Evolutionary conservation across 2,113 vertebrate species (phyloP).

Genomic region (Brachyhypopomus gauderio): DNA sequence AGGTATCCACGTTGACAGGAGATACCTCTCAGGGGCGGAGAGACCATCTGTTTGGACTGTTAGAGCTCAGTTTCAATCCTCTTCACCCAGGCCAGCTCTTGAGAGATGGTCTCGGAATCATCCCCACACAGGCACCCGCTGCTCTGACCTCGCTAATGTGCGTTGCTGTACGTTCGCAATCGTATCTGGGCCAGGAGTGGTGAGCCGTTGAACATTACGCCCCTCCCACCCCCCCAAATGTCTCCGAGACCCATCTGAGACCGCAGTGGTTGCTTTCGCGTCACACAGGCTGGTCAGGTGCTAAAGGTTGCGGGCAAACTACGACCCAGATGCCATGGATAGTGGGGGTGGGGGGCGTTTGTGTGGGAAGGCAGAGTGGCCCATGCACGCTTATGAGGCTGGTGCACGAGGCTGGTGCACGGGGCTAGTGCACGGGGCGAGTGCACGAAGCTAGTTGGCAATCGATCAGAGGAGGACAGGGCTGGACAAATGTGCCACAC

Average conservation of each 20-base stretch:
- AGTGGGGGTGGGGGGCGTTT: neutral
- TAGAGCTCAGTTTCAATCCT: conserved; percentile 10
- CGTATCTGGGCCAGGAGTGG: neutral
- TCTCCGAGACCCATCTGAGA: neutral
- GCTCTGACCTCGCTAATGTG: conserved; percentile 8
- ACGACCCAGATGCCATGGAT: conserved; percentile 30
- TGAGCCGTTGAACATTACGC: conserved; percentile 1
- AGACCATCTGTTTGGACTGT: conserved; percentile 2
- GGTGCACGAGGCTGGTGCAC: too few relatives aligned
- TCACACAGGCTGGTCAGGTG: conserved; percentile 3
- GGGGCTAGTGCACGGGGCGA: too few relatives aligned
- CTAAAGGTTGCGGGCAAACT: conserved; percentile 12
- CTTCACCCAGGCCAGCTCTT: neutral
- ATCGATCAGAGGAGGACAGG: conserved; percentile 15
- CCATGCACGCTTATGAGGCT: too few relatives aligned
- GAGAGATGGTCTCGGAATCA: neutral
- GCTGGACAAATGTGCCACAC: neutral
- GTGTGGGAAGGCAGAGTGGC: neutral
- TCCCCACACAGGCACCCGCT: neutral
- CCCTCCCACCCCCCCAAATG: neutral
- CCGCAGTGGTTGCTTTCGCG: neutral
- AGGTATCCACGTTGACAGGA: conserved; percentile 13
- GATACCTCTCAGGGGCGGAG: conserved; percentile 14
- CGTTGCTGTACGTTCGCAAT: neutral
- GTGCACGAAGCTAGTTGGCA: too few relatives aligned